These are phyloP conservation scores for Atta cephalotes DNA, from an alignment of 1,140 invertebrate genomes.

Conservation along the genomic window DNA sequence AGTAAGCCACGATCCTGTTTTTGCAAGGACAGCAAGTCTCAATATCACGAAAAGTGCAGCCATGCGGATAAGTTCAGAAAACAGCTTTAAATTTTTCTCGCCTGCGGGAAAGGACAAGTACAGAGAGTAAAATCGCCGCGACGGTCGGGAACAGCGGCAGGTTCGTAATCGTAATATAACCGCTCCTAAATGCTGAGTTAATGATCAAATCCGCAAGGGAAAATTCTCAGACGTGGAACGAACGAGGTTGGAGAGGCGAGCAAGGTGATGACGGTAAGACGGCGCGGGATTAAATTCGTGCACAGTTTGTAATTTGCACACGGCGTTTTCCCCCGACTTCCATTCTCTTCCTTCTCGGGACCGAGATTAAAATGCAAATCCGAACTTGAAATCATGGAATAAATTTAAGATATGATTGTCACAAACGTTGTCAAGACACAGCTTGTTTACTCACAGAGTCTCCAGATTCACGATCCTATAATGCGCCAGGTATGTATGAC, in stretches of 20 bases:
- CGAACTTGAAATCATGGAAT: conserved; percentile 72
- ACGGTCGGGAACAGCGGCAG: neutral
- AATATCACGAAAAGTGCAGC: conserved; percentile 23
- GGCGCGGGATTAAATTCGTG: conserved; percentile 76
- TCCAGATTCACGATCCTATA: conserved; percentile 87
- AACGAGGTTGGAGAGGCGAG: neutral
- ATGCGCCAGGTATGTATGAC: conserved; percentile 87
- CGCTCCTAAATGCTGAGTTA: conserved; percentile 74
- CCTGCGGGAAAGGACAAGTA: neutral
- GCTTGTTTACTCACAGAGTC: conserved; percentile 86
- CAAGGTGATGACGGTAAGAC: conserved; percentile 59
- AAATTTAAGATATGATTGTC: conserved; percentile 83
- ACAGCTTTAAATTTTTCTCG: neutral
- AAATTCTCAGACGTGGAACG: conserved; percentile 42
- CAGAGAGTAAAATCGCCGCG: neutral
- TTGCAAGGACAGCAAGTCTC: neutral
- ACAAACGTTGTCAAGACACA: conserved; percentile 74
- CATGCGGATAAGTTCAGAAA: conserved; percentile 14
- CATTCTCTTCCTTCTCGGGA: neutral
- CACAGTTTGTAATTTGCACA: conserved; percentile 77
- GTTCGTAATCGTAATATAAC: conserved; percentile 73
- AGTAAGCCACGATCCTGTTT: neutral
- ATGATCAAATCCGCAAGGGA: conserved; percentile 65
- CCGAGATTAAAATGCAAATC: conserved; percentile 82
- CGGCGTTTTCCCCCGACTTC: neutral